These are phyloP conservation scores for Macroramphosus scolopax DNA, from an alignment of 2,797 vertebrate genomes.

Conservation along the genomic window DNA sequence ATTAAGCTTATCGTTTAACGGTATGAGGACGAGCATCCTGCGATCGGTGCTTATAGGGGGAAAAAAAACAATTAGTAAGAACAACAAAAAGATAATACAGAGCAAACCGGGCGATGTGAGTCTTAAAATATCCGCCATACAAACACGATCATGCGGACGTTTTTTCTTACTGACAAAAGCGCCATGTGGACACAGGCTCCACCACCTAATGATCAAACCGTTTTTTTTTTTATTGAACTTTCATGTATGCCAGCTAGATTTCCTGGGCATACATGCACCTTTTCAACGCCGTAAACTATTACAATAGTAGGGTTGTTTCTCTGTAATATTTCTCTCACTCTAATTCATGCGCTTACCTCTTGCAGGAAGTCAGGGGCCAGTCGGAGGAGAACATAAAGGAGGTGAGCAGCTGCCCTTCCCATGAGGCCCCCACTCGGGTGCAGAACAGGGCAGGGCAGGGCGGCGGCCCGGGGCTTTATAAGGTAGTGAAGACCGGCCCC, in stretches of 20 bases:
- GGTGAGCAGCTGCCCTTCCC: constrained; percentile 89
- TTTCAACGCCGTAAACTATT: too few relatives aligned
- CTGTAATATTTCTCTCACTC: constrained; percentile 25
- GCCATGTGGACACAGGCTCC: too few relatives aligned
- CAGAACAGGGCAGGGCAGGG: constrained; percentile 89
- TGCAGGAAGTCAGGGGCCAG: constrained; percentile 93
- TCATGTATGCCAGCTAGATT: neutral
- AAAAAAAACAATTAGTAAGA: too few relatives aligned
- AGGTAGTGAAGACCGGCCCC: constrained; percentile 99
- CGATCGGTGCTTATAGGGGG: too few relatives aligned
- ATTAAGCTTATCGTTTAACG: too few relatives aligned
- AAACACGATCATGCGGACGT: too few relatives aligned
- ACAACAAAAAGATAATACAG: too few relatives aligned
- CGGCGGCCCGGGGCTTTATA: constrained; percentile 98
- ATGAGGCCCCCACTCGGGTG: constrained; percentile 90
- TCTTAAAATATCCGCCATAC: too few relatives aligned
- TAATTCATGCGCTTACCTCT: constrained; percentile 78
- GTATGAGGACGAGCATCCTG: too few relatives aligned
- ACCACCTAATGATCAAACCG: neutral
- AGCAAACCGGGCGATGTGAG: too few relatives aligned
- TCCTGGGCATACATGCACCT: constrained; percentile 7
- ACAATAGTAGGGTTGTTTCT: too few relatives aligned
- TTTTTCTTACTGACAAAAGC: too few relatives aligned
- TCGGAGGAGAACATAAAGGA: constrained; percentile 95
- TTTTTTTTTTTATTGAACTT: neutral